phyloP scores from a whole-genome alignment of 1,140 invertebrate genomes.

The Alviniconcha marisindica region DNA sequence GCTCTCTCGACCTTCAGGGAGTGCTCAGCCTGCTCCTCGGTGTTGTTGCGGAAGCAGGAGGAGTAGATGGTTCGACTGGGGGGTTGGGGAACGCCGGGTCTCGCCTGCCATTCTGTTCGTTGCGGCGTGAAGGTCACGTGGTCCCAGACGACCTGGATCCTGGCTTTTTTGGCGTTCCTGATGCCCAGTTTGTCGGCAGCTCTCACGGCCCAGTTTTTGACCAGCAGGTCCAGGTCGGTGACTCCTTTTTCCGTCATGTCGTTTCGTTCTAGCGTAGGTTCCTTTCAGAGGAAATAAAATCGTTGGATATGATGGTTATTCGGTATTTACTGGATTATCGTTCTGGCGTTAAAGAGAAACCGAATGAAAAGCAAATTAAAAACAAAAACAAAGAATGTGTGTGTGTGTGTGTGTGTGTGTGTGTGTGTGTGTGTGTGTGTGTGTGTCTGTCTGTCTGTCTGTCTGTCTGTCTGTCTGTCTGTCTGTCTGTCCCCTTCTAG shows the following conservation, averaged over 20 bases:
- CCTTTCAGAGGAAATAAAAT: not conserved
- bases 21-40: slow-evolving; percentile 74
- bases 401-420: too few species aligned
- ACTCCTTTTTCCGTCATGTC: not conserved
- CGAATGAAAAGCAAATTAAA: too few species aligned
- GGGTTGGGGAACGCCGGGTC: not conserved
- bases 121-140: not conserved
- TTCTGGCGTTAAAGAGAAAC: too few species aligned
- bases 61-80: not conserved
- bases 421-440: too few species aligned
- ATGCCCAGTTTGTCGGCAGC: not conserved
- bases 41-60: slow-evolving; percentile 75
- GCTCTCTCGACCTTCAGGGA: slow-evolving; percentile 75
- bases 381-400: too few species aligned
- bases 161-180: slow-evolving; percentile 4
- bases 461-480: too few species aligned
- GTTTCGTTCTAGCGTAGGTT: not conserved
- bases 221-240: not conserved
- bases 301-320: too few species aligned
- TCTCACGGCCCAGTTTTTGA: not conserved
- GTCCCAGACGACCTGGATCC: not conserved
- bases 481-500: too few species aligned
- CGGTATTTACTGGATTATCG: too few species aligned
- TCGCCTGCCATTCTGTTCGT: not conserved
- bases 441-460: too few species aligned